Conservation (phyloP, 2,797 vertebrate species). For the Lates japonicus region DNA sequence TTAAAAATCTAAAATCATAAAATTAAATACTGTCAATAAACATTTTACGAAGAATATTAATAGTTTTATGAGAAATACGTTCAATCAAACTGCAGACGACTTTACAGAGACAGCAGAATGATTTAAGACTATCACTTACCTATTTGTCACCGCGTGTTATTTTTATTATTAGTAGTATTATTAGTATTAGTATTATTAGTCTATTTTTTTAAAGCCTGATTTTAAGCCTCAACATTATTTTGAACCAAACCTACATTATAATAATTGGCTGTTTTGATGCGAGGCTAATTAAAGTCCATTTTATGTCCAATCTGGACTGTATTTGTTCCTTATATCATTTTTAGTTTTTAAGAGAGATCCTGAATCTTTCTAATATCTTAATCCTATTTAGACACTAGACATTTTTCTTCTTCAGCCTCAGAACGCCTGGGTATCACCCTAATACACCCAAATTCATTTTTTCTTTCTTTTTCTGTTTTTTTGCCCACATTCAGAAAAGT, state of each 20-base stretch:
- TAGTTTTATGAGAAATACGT: background rate
- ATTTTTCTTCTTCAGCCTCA: background rate
- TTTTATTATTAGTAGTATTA: conserved; percentile 34
- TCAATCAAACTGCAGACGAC: background rate
- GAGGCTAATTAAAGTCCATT: background rate
- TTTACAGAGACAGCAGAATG: background rate
- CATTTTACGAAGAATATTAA: conserved; percentile 2
- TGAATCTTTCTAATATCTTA: background rate
- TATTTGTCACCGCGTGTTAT: background rate
- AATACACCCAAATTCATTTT: background rate
- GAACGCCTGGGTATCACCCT: background rate
- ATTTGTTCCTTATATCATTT: background rate
- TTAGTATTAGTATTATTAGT: conserved; percentile 3
- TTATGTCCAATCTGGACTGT: background rate
- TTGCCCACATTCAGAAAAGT: conserved; percentile 21
- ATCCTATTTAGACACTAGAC: background rate
- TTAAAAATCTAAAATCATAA: background rate
- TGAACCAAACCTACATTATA: background rate
- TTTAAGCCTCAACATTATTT: background rate
- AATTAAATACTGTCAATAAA: background rate
- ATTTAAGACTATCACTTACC: background rate
- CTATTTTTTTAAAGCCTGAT: background rate
- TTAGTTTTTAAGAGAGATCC: conserved; percentile 1
- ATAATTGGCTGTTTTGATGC: background rate
- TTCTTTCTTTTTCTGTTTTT: background rate